Evolutionary conservation across 2,113 vertebrate species (phyloP).

Genomic region (Psilopogon haemacephalus): DNA sequence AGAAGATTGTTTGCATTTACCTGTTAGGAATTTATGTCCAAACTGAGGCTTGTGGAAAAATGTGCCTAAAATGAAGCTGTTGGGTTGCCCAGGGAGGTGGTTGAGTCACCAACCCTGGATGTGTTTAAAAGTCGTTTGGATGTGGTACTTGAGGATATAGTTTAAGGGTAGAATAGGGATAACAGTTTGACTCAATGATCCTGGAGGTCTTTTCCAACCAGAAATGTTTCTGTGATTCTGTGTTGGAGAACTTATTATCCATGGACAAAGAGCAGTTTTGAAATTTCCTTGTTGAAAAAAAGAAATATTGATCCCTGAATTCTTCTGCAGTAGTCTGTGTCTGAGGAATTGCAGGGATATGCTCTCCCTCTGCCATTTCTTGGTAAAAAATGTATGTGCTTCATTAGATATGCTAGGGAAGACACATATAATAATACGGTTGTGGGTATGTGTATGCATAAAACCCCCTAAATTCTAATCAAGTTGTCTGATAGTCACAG

Average conservation of each 20-base stretch:
- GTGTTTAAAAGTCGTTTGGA: no score
- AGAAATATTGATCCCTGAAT: not conserved
- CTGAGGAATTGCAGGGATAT: not conserved
- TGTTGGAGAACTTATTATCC: not conserved
- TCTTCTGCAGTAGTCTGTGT: not conserved
- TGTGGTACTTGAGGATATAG: no score
- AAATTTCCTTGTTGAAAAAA: not conserved
- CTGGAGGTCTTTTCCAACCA: no score
- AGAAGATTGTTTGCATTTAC: not conserved
- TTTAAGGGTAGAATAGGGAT: no score
- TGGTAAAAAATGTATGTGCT: fast-evolving
- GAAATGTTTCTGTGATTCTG: no score
- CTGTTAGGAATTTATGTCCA: not conserved
- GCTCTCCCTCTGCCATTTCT: not conserved
- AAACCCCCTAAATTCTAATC: not conserved
- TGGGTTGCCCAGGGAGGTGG: not conserved
- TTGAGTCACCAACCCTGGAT: no score
- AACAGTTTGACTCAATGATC: no score
- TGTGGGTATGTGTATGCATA: not conserved
- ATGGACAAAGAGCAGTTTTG: not conserved
- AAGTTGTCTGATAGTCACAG: not conserved
- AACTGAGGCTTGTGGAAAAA: not conserved
- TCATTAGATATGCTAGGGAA: not conserved
- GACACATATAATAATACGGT: not conserved
- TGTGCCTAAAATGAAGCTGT: not conserved